A percentile compares a stretch with the other conserved stretches of the same genome.
Evolutionary conservation across 2,797 vertebrate species (phyloP).

Genomic region (Crenuchus spilurus): DNA sequence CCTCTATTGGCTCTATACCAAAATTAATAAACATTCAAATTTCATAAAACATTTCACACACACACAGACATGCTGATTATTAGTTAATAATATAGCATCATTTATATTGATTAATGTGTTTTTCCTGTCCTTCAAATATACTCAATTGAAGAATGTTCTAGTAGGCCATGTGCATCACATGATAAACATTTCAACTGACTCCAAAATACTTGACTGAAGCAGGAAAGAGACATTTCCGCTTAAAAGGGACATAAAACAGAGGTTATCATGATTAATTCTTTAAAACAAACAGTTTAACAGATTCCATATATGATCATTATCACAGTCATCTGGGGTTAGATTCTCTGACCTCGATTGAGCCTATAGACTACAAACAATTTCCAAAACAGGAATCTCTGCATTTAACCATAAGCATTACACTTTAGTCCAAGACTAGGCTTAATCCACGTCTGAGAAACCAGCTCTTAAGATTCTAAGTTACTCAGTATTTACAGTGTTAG

Average conservation of each 20-base stretch:
- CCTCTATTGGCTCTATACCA: conserved; percentile 4
- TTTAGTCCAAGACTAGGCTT: no score
- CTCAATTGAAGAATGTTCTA: conserved; percentile 56
- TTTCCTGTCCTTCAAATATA: not conserved
- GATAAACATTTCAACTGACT: not conserved
- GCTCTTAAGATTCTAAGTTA: not conserved
- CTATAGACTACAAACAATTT: no score
- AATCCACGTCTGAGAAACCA: no score
- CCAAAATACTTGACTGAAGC: not conserved
- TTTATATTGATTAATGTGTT: not conserved
- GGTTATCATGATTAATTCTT: not conserved
- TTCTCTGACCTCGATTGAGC: no score
- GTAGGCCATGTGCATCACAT: no score
- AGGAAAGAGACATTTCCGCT: not conserved
- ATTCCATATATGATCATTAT: not conserved
- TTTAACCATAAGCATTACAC: no score
- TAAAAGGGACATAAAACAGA: not conserved
- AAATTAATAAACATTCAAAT: not conserved
- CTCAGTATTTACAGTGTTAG: not conserved
- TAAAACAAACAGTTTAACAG: not conserved
- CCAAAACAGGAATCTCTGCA: no score
- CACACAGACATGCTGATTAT: not conserved
- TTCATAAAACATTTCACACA: not conserved
- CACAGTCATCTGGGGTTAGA: not conserved
- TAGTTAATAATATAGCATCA: no score